Base-by-base conservation (phyloP, 2,888 invertebrate species). In the Volucella inanis region DNA sequence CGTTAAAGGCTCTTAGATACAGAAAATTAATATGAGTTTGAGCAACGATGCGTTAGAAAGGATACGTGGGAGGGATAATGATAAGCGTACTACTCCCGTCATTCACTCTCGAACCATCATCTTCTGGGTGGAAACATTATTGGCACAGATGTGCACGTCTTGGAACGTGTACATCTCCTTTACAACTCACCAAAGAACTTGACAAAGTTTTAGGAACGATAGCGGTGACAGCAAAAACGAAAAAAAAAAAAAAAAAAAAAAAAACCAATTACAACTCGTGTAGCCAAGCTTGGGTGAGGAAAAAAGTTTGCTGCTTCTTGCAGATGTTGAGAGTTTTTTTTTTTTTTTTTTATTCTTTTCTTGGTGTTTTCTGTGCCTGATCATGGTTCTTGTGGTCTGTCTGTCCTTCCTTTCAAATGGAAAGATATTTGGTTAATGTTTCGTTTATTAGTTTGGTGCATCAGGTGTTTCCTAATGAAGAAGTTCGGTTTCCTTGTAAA, bases 401-500 rank as follows among this genome's bases (percentile, higher is more conserved):
- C 10, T 10, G 0, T 0, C 43, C 12, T 12, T 11, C 39, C 11
- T 10, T 1, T 38, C 38, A 57, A 59, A 57, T 43, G 67, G 61
- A 57, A 49, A 50, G 72, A 68, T 74, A 83, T 83, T 83, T 64
- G 79, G 79, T 78, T 83, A 79, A 83, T 74, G 78, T 83, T 68
- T 78, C 78, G 67, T 64, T 78, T 78, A 78, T 83, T 83, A 41
- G 62, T 70, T 79, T 74, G 62, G 72, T 83, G 79, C 79, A 83
- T 83, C 83, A 83, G 83, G 83, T 83, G 83, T 83, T 65, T 31
- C 72, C 43, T 54, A 64, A 49, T 61, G 61, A 52, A 67, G 49
- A 71, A 79, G 62, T 76, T 76, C 39, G 55, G 39, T n/a, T 59
- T 38, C 39, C 45, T 57, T 45, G 47, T 8, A n/a, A 64, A 74